Evolutionary conservation across 2,888 invertebrate genomes (phyloP).

Genomic region (Rhingia campestris): DNA sequence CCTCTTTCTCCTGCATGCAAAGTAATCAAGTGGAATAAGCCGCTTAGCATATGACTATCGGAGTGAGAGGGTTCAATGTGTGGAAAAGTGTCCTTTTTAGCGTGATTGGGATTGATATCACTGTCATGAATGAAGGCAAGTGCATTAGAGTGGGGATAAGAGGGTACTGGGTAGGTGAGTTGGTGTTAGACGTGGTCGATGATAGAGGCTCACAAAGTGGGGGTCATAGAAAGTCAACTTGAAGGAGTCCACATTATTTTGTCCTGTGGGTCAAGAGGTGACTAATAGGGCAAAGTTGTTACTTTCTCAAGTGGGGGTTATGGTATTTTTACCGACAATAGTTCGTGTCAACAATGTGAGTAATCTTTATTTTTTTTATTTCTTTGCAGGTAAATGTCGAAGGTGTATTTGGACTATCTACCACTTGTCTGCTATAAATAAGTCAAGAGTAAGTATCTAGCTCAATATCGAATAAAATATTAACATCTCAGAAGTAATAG

Average conservation of each 20-base stretch:
- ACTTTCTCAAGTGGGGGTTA: not conserved
- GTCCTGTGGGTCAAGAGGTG: conserved; percentile 50
- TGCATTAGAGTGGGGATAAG: conserved; percentile 14
- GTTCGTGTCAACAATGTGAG: conserved; percentile 6
- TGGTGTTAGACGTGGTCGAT: not conserved
- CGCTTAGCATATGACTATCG: conserved; percentile 55
- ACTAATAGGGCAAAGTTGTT: conserved; percentile 26
- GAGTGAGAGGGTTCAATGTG: conserved; percentile 66
- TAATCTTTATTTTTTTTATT: conserved; percentile 10
- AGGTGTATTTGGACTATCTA: not conserved
- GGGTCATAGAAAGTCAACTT: conserved; percentile 46
- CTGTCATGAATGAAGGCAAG: conserved; percentile 47
- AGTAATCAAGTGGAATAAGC: conserved; percentile 74
- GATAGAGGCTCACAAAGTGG: not conserved
- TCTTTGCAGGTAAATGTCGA: conserved; percentile 40
- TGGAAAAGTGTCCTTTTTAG: conserved; percentile 71
- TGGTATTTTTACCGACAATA: not conserved
- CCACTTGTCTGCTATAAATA: not conserved
- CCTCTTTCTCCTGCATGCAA: conserved; percentile 52
- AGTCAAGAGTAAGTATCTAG: not conserved
- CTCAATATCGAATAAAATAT: too few relatives aligned
- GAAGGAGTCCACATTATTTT: conserved; percentile 48
- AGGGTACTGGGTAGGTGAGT: not conserved
- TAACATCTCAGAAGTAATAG: not conserved
- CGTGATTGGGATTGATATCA: conserved; percentile 57